Conservation (phyloP, 2,888 invertebrate species). For the Panopea generosa region DNA sequence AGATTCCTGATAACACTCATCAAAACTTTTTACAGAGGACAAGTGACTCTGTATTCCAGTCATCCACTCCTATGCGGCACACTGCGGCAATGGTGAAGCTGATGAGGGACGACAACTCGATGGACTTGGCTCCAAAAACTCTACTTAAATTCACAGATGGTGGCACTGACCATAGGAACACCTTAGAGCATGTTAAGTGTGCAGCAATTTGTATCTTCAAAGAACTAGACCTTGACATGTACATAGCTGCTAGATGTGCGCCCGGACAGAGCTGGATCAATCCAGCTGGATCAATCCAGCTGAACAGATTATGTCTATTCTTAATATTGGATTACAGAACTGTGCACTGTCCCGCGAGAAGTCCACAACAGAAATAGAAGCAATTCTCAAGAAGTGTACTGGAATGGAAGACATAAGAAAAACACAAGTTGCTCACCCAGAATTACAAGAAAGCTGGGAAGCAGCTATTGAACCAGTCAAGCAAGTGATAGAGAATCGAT, state of each 20-base stretch:
- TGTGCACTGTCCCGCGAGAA: conserved; percentile 8
- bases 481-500: conserved; percentile 8
- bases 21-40: conserved; percentile 24
- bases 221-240: conserved; percentile 39
- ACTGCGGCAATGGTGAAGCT: conserved; percentile 14
- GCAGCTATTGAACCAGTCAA: conserved; percentile 23
- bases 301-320: conserved; percentile 39
- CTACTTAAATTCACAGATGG: conserved; percentile 39
- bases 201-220: conserved; percentile 30
- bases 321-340: conserved; percentile 44
- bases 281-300: conserved; percentile 44
- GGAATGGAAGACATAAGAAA: conserved; percentile 27
- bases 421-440: not conserved
- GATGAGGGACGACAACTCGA: not conserved
- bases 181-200: conserved; percentile 27
- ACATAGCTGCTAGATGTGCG: conserved; percentile 35
- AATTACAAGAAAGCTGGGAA: conserved; percentile 18
- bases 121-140: not conserved
- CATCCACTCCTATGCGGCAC: conserved; percentile 37
- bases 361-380: conserved; percentile 4
- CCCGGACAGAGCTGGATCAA: conserved; percentile 51
- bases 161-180: conserved; percentile 33
- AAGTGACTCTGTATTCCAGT: conserved; percentile 42
- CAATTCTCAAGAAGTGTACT: conserved; percentile 4
- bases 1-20: conserved; percentile 17